Percentiles rank a stretch among this genome's conserved stretches.
phyloP scores from a whole-genome alignment of 30 jellyfish, hydroid and myxozoan genomes.

The Hydractinia echinata region DNA sequence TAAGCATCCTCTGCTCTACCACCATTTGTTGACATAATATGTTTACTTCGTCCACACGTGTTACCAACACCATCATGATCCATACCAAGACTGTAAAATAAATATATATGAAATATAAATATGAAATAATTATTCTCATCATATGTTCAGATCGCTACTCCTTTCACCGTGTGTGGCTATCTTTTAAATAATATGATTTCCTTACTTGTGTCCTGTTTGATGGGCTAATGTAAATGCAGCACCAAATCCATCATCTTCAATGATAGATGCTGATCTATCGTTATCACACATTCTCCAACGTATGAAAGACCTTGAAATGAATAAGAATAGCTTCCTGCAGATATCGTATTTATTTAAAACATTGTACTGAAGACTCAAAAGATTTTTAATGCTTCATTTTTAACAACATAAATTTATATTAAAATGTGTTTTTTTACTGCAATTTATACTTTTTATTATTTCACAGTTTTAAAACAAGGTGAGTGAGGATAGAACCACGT shows the following conservation, averaged over 20 bases:
- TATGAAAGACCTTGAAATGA: conserved; percentile 64
- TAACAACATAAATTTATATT: too few species aligned
- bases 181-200: not conserved
- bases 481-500: too few species aligned
- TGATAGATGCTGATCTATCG: conserved; percentile 69
- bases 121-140: not conserved
- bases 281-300: conserved; percentile 76
- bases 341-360: too few species aligned
- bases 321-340: too few species aligned
- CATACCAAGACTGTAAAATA: conserved; percentile 77
- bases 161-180: not conserved
- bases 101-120: not conserved
- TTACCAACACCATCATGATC: conserved; percentile 90
- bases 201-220: conserved; percentile 91
- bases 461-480: too few species aligned
- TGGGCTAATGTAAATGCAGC: conserved; percentile 87
- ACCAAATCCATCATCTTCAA: conserved; percentile 67
- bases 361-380: not conserved
- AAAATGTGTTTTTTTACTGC: too few species aligned
- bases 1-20: conserved; percentile 76
- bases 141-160: not conserved
- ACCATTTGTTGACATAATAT: conserved; percentile 52
- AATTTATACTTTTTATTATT: too few species aligned
- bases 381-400: not conserved
- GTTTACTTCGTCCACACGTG: conserved; percentile 48